Evolutionary conservation across 2,113 vertebrate species (phyloP).

Genomic region (Felis chaus): DNA sequence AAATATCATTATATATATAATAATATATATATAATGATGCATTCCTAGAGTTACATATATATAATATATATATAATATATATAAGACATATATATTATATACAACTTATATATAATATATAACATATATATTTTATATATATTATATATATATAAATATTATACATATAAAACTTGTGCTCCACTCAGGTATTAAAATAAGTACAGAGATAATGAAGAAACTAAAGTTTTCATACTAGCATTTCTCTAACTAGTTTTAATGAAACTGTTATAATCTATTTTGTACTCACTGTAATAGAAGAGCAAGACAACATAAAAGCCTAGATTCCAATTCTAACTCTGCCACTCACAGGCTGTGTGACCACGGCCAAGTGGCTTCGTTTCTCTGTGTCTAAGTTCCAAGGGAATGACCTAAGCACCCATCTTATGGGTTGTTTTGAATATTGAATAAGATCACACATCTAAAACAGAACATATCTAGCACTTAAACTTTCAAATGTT

Average conservation of each 20-base stretch:
- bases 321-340: not conserved
- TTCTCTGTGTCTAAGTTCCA: not conserved
- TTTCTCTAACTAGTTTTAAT: constrained; percentile 1
- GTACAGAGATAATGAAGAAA: not conserved
- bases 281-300: not conserved
- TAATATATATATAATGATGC: not conserved
- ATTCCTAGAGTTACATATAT: not conserved
- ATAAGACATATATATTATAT: not conserved
- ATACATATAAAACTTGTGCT: not conserved
- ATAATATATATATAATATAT: not conserved
- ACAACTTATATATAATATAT: not conserved
- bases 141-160: not conserved
- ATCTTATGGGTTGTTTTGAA: not conserved
- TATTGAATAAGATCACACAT: not conserved
- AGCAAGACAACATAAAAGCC: not conserved
- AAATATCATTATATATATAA: not conserved
- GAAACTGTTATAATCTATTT: not conserved
- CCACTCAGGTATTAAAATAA: not conserved
- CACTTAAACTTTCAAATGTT: not conserved
- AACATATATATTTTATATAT: not conserved
- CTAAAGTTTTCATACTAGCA: not conserved
- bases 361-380: not conserved
- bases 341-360: not conserved
- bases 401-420: not conserved
- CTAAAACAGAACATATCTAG: not conserved